Evolutionary conservation across 1,140 invertebrate genomes (phyloP).

Genomic region (Laodelphax striatellus): DNA sequence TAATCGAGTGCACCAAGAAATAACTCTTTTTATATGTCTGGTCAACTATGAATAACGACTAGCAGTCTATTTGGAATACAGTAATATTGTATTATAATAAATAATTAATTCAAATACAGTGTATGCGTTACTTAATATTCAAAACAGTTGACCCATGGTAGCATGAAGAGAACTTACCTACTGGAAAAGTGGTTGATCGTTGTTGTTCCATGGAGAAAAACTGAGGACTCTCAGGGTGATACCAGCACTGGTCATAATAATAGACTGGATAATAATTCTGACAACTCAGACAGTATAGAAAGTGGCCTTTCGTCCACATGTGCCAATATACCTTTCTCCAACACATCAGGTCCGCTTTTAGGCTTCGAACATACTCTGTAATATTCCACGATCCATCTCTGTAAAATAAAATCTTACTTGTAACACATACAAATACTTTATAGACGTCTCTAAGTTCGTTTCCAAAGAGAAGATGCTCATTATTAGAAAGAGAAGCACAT

Average conservation of each 20-base stretch:
- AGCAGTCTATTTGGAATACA: too few species aligned
- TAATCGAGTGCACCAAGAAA: too few species aligned
- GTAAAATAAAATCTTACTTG: slow-evolving; percentile 11
- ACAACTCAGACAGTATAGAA: slow-evolving; percentile 61
- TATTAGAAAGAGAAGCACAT: too few species aligned
- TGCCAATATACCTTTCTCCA: slow-evolving; percentile 90
- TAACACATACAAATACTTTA: too few species aligned
- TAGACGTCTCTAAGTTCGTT: too few species aligned
- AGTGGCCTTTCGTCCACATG: slow-evolving; percentile 79
- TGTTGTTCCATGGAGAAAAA: slow-evolving; percentile 58
- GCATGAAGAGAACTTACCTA: slow-evolving; percentile 33
- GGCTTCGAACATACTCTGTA: slow-evolving; percentile 62
- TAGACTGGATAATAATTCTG: slow-evolving; percentile 60
- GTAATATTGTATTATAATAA: too few species aligned
- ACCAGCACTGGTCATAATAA: slow-evolving; percentile 50
- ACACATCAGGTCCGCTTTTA: slow-evolving; percentile 64
- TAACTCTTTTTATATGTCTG: too few species aligned
- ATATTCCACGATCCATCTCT: slow-evolving; percentile 72
- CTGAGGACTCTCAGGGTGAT: slow-evolving; percentile 62
- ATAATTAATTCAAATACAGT: too few species aligned
- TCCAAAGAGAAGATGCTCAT: too few species aligned
- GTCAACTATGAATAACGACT: too few species aligned
- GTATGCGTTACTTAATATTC: too few species aligned
- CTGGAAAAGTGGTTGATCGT: slow-evolving; percentile 43
- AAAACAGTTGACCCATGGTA: too few species aligned